phyloP scores from a whole-genome alignment of 1,140 invertebrate species.

The Coelopa frigida region DNA sequence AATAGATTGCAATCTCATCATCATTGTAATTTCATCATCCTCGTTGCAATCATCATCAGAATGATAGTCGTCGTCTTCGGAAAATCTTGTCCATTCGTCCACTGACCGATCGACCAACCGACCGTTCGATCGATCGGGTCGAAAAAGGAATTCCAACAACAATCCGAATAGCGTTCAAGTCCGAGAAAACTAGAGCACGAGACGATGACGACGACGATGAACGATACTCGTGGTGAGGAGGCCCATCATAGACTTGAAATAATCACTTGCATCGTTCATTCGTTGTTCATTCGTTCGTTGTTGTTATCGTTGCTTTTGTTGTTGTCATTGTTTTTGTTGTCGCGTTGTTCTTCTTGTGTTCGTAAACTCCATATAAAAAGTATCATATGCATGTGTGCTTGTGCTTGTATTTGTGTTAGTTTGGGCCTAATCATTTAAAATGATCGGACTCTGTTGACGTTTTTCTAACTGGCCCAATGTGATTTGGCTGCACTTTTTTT shows the following conservation, averaged over 20 bases:
- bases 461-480: not conserved
- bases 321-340: not conserved
- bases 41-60: too few species aligned
- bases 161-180: slow-evolving; percentile 2
- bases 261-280: not conserved
- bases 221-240: not conserved
- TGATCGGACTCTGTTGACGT: not conserved
- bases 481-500: not conserved
- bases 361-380: not conserved
- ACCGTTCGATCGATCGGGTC: not conserved
- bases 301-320: not conserved
- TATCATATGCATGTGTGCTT: not conserved
- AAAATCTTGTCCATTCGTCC: not conserved
- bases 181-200: not conserved
- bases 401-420: not conserved
- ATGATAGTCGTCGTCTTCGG: too few species aligned
- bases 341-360: slow-evolving; percentile 1
- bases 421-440: not conserved
- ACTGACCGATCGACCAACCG: not conserved
- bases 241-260: too few species aligned
- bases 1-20: too few species aligned
- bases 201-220: not conserved
- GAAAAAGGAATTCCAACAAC: slow-evolving; percentile 1
- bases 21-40: too few species aligned
- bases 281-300: not conserved